phyloP scores from a whole-genome alignment of 2,888 invertebrate species.

The Oscheius sp. region DNA sequence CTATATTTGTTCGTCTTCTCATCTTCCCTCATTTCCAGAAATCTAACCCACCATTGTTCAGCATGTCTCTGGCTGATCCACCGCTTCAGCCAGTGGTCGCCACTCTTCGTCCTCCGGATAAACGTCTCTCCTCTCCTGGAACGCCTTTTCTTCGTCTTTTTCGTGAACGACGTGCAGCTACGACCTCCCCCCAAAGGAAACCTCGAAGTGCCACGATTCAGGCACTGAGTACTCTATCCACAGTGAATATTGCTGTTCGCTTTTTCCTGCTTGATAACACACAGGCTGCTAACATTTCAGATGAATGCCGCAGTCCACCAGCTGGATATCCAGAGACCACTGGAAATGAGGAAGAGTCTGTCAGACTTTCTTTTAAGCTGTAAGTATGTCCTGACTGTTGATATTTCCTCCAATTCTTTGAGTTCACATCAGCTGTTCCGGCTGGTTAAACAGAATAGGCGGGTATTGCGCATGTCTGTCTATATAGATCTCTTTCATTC shows the following conservation, averaged over 20 bases:
- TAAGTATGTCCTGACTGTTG: constrained; percentile 18
- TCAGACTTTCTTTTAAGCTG: constrained; percentile 31
- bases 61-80: constrained; percentile 20
- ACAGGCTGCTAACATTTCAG: constrained; percentile 2
- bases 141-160: constrained; percentile 8
- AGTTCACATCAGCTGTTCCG: constrained; percentile 15
- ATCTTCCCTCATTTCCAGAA: neutral
- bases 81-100: constrained; percentile 9
- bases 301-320: constrained; percentile 27
- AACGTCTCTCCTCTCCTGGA: constrained; percentile 6
- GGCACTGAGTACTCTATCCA: constrained; percentile 15
- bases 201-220: constrained; percentile 21
- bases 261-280: neutral
- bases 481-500: too few relatives aligned
- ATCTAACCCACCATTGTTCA: constrained; percentile 6
- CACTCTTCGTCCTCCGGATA: constrained; percentile 18
- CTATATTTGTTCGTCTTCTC: neutral
- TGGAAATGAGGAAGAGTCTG: constrained; percentile 32
- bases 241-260: constrained; percentile 2
- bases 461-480: neutral
- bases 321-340: constrained; percentile 18
- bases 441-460: constrained; percentile 21
- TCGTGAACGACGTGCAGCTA: constrained; percentile 7
- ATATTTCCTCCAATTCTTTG: neutral
- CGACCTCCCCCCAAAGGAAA: constrained; percentile 8